Conservation (phyloP, 2,113 vertebrate species). For the Corythoichthys haematopterus region DNA sequence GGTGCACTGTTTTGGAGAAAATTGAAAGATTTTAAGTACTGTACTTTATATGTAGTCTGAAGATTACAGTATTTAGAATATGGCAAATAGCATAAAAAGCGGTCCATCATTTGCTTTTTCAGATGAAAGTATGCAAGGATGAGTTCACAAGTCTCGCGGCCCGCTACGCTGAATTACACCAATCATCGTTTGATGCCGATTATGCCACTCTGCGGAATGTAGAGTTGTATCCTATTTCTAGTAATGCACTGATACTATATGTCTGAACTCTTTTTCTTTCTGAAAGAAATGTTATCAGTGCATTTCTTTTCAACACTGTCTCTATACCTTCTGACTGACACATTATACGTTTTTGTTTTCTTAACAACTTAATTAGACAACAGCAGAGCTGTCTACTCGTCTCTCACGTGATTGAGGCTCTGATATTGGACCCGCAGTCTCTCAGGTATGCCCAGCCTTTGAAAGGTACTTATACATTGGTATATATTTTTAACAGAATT, state of each 20-base stretch:
- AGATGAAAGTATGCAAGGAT: slow-evolving; percentile 97
- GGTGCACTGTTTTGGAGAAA: too few species aligned
- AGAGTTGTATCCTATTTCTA: slow-evolving; percentile 85
- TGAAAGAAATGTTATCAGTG: not conserved
- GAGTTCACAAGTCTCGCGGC: slow-evolving; percentile 87
- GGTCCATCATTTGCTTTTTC: not conserved
- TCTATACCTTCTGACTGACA: not conserved
- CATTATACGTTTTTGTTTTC: slow-evolving; percentile 31
- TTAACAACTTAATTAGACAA: slow-evolving; percentile 74
- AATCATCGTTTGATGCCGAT: slow-evolving; percentile 96
- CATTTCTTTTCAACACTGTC: not conserved
- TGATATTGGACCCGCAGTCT: slow-evolving; percentile 92
- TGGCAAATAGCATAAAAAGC: not conserved
- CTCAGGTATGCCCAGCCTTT: slow-evolving; percentile 74
- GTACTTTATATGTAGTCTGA: too few species aligned
- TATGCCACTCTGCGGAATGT: slow-evolving; percentile 89
- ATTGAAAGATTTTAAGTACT: too few species aligned
- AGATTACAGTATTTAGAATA: too few species aligned
- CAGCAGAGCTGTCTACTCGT: slow-evolving; percentile 95
- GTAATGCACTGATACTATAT: not conserved
- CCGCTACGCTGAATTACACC: slow-evolving; percentile 91
- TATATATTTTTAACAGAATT: not conserved
- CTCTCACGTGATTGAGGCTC: slow-evolving; percentile 88
- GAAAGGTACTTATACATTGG: not conserved
- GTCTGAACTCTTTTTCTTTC: too few species aligned